Evolutionary conservation across 1,140 invertebrate species (phyloP).

Genomic region (Zaprionus africanus): DNA sequence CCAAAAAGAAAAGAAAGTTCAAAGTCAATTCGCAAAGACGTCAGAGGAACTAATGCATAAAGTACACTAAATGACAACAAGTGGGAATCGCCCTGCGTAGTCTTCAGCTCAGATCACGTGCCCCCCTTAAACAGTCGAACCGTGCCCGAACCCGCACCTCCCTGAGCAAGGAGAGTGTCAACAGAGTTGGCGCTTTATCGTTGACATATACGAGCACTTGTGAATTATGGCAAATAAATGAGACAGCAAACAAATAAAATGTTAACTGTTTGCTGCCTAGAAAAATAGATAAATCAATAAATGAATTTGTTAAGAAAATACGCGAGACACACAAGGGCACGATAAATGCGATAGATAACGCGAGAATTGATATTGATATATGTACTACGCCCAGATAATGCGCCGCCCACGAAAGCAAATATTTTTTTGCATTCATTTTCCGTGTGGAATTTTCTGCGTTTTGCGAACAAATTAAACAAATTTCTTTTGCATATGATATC

Average conservation of each 20-base stretch:
- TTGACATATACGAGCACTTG: constrained; percentile 70
- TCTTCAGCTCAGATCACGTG: constrained; percentile 22
- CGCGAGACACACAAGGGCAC: constrained; percentile 60
- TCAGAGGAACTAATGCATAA: constrained; percentile 1
- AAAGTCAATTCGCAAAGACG: constrained; percentile 20
- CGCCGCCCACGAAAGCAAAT: constrained; percentile 49
- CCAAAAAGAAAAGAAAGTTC: not conserved
- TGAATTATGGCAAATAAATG: constrained; percentile 73
- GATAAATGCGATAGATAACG: constrained; percentile 57
- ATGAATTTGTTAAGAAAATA: constrained; percentile 49
- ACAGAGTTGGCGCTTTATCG: constrained; percentile 55
- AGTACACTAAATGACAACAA: not conserved
- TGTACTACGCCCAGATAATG: constrained; percentile 40
- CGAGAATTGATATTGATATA: constrained; percentile 60
- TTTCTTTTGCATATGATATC: constrained; percentile 51
- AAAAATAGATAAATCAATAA: constrained; percentile 63
- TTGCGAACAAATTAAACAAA: constrained; percentile 38
- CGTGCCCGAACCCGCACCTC: constrained; percentile 5
- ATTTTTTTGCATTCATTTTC: constrained; percentile 70
- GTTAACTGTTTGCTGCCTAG: constrained; percentile 53
- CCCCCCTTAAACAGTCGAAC: not conserved
- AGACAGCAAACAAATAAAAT: constrained; percentile 56
- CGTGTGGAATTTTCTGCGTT: constrained; percentile 17
- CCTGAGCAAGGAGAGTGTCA: not conserved
- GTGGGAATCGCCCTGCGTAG: constrained; percentile 11